phyloP scores from a whole-genome alignment of 2,797 vertebrate species.

The Platyrinchus mystaceus region DNA sequence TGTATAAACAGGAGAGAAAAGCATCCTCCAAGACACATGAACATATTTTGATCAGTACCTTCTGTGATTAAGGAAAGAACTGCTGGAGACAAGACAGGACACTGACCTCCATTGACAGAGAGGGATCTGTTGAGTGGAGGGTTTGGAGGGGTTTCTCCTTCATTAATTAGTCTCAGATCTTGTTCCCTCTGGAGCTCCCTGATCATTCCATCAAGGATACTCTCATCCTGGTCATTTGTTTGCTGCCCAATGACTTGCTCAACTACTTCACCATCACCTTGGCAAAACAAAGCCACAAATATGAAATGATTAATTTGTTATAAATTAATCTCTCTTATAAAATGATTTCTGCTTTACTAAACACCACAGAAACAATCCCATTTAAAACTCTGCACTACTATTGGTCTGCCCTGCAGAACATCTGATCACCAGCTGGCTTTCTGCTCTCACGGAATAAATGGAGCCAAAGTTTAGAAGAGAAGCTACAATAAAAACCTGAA shows the following conservation, averaged over 20 bases:
- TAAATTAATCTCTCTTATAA: background rate
- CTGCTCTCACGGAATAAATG: background rate
- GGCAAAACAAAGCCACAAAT: constrained; percentile 28
- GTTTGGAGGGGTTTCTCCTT: constrained; percentile 68
- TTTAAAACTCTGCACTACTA: background rate
- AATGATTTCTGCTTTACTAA: background rate
- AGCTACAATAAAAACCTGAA: background rate
- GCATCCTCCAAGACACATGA: background rate
- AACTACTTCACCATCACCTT: constrained; percentile 94
- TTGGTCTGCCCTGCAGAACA: background rate
- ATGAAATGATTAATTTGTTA: background rate
- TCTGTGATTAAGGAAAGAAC: background rate
- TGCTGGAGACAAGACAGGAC: background rate
- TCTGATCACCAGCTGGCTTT: background rate
- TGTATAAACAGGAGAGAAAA: background rate
- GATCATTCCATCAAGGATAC: constrained; percentile 90
- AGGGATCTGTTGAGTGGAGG: constrained; percentile 67
- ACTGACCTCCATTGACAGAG: constrained; percentile 72
- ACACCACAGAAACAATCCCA: background rate
- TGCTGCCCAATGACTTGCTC: constrained; percentile 98
- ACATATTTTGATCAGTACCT: background rate
- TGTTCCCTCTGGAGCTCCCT: constrained; percentile 91
- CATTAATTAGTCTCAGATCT: constrained; percentile 77
- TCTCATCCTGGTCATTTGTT: constrained; percentile 85
- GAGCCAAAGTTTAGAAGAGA: background rate